phyloP scores from a whole-genome alignment of 2,113 vertebrate species.

The Odocoileus virginianus region DNA sequence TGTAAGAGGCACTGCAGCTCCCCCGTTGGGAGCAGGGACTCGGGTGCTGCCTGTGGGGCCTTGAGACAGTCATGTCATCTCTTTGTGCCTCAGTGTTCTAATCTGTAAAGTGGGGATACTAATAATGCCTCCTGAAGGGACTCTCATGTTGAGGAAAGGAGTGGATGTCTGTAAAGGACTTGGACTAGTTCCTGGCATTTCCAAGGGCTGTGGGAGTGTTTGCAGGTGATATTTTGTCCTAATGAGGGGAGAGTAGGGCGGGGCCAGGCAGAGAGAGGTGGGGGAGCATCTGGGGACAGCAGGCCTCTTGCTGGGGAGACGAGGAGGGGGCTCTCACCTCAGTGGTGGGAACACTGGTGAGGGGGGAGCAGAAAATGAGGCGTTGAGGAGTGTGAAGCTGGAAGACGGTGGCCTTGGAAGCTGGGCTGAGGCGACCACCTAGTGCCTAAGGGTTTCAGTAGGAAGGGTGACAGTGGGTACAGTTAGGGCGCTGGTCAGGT shows the following conservation, averaged over 20 bases:
- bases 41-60: background rate
- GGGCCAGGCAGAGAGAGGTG: background rate
- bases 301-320: background rate
- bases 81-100: background rate
- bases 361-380: background rate
- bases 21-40: background rate
- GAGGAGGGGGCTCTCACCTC: background rate
- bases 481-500: background rate
- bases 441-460: background rate
- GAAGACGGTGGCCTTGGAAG: background rate
- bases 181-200: background rate
- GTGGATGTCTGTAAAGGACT: background rate
- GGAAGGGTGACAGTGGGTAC: too few species aligned
- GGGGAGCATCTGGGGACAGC: background rate
- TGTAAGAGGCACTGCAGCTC: background rate
- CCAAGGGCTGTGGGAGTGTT: background rate
- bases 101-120: background rate
- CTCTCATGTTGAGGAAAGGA: background rate
- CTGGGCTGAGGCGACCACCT: background rate
- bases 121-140: background rate
- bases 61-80: background rate
- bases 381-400: background rate
- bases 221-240: background rate
- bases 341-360: background rate
- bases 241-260: background rate